These are phyloP conservation scores for Eurytoma californica DNA, from an alignment of 2,888 invertebrate genomes.

Conservation along the genomic window DNA sequence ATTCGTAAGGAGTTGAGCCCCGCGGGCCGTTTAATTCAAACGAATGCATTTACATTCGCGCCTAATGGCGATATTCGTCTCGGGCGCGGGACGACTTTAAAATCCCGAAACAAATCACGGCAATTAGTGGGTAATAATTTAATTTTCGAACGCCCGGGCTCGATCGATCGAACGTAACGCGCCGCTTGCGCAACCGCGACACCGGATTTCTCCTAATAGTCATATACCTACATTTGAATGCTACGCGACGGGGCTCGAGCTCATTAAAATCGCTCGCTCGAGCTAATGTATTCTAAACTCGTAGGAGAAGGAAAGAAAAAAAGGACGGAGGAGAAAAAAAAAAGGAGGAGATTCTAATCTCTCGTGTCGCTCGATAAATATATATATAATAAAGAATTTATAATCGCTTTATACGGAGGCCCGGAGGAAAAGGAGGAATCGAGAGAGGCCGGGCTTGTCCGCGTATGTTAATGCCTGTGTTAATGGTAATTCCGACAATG, in stretches of 20 bases:
- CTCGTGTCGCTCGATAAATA: neutral
- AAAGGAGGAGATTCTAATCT: constrained; percentile 6
- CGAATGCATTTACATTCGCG: neutral
- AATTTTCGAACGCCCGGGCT: neutral
- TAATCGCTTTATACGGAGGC: neutral
- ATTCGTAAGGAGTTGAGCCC: neutral
- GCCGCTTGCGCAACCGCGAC: neutral
- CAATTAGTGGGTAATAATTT: constrained; percentile 7
- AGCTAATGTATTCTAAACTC: constrained; percentile 29
- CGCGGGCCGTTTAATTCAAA: neutral
- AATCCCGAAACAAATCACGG: neutral
- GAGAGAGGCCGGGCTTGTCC: neutral
- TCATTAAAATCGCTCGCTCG: constrained; percentile 31
- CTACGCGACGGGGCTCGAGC: neutral
- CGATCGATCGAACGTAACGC: neutral
- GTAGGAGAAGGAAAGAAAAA: neutral
- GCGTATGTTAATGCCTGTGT: constrained; percentile 32
- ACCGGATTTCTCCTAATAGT: constrained; percentile 33
- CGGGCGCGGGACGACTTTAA: neutral
- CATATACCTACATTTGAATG: neutral
- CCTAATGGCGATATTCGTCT: neutral
- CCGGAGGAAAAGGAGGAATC: neutral
- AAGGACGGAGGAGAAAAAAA: neutral
- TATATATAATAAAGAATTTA: constrained; percentile 6
- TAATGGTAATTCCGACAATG: constrained; percentile 49